A percentile compares a stretch with the other conserved stretches of the same genome.
Evolutionary conservation across 2,113 vertebrate genomes (phyloP).

Genomic region (Globicephala melas): DNA sequence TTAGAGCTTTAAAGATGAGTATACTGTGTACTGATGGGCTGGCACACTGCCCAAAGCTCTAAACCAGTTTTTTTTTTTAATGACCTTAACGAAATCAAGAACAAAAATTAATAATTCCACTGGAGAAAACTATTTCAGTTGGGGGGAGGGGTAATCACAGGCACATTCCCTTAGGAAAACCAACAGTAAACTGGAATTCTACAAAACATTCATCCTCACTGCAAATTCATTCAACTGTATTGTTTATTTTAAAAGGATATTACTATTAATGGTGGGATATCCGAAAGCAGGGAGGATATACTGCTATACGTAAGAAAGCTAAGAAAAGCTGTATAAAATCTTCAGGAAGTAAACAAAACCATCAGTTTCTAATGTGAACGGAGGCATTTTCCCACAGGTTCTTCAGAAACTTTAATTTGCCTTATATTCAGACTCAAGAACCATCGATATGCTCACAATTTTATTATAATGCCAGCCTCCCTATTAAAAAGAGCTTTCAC

Average conservation of each 20-base stretch:
- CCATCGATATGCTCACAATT: background rate
- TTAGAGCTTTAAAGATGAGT: background rate
- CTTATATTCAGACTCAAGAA: background rate
- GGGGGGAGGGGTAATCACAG: rapidly evolving
- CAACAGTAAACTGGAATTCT: background rate
- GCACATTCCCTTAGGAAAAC: background rate
- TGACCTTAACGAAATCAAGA: background rate
- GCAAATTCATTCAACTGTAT: background rate
- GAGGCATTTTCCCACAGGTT: background rate
- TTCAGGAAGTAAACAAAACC: background rate
- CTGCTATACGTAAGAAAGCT: background rate
- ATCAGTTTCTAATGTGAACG: background rate
- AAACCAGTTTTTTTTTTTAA: background rate
- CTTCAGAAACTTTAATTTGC: background rate
- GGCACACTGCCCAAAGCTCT: background rate
- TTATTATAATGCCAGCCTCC: background rate
- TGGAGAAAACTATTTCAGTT: background rate
- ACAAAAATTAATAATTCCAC: background rate
- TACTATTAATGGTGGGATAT: background rate
- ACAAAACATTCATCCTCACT: background rate
- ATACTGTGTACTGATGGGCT: background rate
- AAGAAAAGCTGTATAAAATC: background rate
- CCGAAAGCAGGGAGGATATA: background rate
- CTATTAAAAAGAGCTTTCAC: background rate
- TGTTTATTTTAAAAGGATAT: background rate